Conservation (phyloP, 2,113 vertebrate species). For the Sander vitreus region DNA sequence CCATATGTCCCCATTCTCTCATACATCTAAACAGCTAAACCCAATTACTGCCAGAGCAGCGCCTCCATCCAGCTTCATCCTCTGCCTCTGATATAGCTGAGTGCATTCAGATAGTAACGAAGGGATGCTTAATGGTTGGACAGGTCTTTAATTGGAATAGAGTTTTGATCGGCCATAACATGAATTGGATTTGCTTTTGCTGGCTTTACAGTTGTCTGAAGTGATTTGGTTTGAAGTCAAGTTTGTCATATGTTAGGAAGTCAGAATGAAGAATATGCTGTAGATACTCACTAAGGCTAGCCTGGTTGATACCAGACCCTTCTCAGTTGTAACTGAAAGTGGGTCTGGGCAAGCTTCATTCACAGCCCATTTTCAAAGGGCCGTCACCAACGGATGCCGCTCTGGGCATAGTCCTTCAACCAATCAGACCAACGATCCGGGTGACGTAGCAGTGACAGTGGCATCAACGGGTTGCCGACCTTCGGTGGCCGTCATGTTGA, state of each 20-base stretch:
- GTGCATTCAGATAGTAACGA: slow-evolving; percentile 44
- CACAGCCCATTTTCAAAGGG: too few relatives aligned
- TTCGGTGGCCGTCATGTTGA: too few relatives aligned
- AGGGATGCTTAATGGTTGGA: slow-evolving; percentile 44
- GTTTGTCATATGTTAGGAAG: slow-evolving; percentile 13
- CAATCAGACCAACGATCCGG: too few relatives aligned
- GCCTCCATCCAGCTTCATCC: slow-evolving; percentile 49
- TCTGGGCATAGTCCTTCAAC: too few relatives aligned
- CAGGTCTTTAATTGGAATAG: slow-evolving; percentile 55
- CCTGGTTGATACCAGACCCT: too few relatives aligned
- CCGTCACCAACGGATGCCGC: too few relatives aligned
- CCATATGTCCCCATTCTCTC: slow-evolving; percentile 59
- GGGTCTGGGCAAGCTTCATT: too few relatives aligned
- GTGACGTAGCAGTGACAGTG: too few relatives aligned
- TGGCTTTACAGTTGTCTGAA: slow-evolving; percentile 16
- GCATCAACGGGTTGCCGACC: too few relatives aligned
- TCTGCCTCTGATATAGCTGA: slow-evolving; percentile 51
- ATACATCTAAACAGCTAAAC: slow-evolving; percentile 68
- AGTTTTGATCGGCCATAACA: slow-evolving; percentile 57
- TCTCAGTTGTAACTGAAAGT: too few relatives aligned
- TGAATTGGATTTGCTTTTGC: slow-evolving; percentile 51
- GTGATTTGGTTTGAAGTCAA: slow-evolving; percentile 30
- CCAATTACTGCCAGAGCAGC: slow-evolving; percentile 66
- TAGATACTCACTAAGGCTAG: not conserved
- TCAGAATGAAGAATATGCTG: not conserved